Percentiles rank a stretch among this genome's conserved stretches.
Evolutionary conservation across 2,888 invertebrate species (phyloP).

Genomic region (Eupithecia dodoneata): DNA sequence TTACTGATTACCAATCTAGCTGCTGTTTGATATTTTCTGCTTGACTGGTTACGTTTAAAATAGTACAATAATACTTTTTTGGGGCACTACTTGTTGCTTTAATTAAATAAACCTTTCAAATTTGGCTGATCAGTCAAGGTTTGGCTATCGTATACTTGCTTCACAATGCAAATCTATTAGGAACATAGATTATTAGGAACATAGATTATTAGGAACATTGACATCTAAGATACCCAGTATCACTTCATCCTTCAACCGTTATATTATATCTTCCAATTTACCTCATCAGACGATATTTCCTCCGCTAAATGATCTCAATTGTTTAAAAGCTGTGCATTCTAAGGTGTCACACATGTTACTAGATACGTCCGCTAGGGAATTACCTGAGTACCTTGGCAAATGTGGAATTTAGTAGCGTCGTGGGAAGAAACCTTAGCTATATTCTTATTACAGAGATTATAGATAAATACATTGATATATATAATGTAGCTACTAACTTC

Average conservation of each 20-base stretch:
- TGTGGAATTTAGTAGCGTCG: constrained; percentile 19
- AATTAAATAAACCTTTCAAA: not conserved
- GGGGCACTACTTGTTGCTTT: not conserved
- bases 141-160: not conserved
- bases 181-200: no score
- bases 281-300: constrained; percentile 75
- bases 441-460: not conserved
- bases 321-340: constrained; percentile 38
- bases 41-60: not conserved
- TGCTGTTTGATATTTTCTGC: not conserved
- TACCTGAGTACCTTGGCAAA: constrained; percentile 28
- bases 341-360: constrained; percentile 31
- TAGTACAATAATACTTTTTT: not conserved
- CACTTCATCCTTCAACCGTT: constrained; percentile 22
- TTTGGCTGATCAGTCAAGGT: not conserved
- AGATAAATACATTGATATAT: not conserved
- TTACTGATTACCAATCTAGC: not conserved
- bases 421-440: constrained; percentile 15
- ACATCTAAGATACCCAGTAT: not conserved
- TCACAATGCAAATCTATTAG: not conserved
- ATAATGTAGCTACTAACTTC: no score
- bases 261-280: constrained; percentile 52
- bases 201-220: no score
- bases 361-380: constrained; percentile 34
- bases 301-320: constrained; percentile 57